These are phyloP conservation scores for Sturmia bella DNA, from an alignment of 2,888 invertebrate genomes.

Conservation along the genomic window DNA sequence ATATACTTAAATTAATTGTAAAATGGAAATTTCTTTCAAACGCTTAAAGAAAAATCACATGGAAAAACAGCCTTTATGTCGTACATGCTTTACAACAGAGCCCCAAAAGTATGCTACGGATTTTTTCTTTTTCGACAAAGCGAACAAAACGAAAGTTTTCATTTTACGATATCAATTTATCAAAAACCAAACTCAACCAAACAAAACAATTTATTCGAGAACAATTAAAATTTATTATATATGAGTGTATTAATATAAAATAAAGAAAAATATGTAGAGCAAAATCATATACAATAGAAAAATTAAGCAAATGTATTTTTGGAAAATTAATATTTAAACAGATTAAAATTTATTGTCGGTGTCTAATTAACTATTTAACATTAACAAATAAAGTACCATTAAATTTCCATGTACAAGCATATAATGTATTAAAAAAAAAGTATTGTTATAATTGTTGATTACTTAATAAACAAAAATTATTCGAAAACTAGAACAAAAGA, in stretches of 20 bases:
- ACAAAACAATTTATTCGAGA: constrained; percentile 23
- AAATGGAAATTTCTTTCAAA: constrained; percentile 62
- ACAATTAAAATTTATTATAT: constrained; percentile 15
- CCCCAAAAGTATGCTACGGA: constrained; percentile 68
- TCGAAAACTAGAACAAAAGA: constrained; percentile 12
- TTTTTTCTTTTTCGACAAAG: constrained; percentile 40
- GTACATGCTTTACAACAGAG: constrained; percentile 68
- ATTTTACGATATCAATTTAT: constrained; percentile 55
- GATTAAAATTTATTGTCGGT: constrained; percentile 53
- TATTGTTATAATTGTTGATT: constrained; percentile 41
- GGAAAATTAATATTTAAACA: constrained; percentile 45
- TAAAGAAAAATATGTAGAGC: background rate
- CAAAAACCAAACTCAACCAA: background rate
- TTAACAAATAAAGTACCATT: constrained; percentile 31
- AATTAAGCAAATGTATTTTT: constrained; percentile 65
- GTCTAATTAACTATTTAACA: constrained; percentile 54
- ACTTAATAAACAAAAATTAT: constrained; percentile 7
- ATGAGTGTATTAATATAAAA: too few species aligned
- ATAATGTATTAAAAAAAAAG: background rate
- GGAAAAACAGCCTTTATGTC: constrained; percentile 46
- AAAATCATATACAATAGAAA: constrained; percentile 36
- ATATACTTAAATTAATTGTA: constrained; percentile 51
- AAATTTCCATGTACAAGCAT: background rate
- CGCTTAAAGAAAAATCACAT: constrained; percentile 28
- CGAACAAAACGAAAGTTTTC: constrained; percentile 52